Evolutionary conservation across 2,888 invertebrate species (phyloP), one percentile per base, ranked within the genome.

Genomic region (Agrochola lychnidis): DNA sequence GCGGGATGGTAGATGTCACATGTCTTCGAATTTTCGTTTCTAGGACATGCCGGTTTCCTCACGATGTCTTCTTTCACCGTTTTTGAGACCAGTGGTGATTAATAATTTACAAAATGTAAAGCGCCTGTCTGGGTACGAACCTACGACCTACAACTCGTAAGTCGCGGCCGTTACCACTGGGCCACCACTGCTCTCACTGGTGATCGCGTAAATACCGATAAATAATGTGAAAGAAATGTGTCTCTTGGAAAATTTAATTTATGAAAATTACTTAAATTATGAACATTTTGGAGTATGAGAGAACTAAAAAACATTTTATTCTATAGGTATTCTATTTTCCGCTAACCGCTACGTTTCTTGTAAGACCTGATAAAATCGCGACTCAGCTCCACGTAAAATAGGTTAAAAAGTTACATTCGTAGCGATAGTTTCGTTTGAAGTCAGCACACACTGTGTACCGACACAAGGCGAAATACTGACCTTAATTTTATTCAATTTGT

Each of bases 401-500:
- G 62, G 67, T 72, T 83, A 67, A 79, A 78, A 87, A 83, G 85
- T 79, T 78, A 75, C 81, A 77, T 82, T 84, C 48, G 78, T 82
- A 76, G 70, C 70, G 57, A 80, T 86, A 88, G 88, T 84, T 85
- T 78, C 82, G 82, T 88, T 83, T 85, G 85, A 85, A 78, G 84
- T 87, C 84, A 71, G 71, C 82, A 84, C 86, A 88, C 81, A 82
- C 79, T 75, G 66, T 71, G 79, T 82, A 85, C 88, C 85, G 74
- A 85, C 88, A 84, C 83, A 81, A 90, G 87, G 87, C 90, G 87
- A 90, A 91, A 91, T 90, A 88, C 90, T 91, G 91, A 89, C 94
- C 94, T 94, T 94, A 95, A 95, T 96, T 95, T 95, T 93, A 95
- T 96, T 96, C 95, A 95, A 95, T 96, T 96, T 95, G 94, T 92